Evolutionary conservation across 53 echinoderm and acorn worm species (phyloP), one percentile per base, ranked within the genome.

Genomic region (Mesocentrotus franciscanus): DNA sequence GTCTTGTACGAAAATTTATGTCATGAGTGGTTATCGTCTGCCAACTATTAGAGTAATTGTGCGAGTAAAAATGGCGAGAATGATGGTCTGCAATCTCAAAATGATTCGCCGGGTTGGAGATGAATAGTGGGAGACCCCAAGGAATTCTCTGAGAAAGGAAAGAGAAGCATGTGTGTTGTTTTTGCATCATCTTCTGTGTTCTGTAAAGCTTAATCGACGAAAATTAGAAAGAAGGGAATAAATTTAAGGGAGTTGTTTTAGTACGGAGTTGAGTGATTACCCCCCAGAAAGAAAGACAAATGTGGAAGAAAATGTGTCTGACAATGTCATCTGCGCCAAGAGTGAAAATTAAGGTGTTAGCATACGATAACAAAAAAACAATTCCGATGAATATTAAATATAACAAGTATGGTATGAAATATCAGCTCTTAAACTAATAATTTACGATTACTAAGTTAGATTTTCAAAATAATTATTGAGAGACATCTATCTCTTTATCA

Each of bases 41-140:
- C 85, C 85, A 85, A 56, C 85, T 94, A 94, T 94, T 94, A 94
- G 95, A 16, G 62, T 94, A 94, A 94, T 94, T 94, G 72, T 94
- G 72, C 85, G 87, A 68, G 87, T 61, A 61, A 85, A 24, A 55
- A 55, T 85, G 95, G 56, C 49, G 94, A 9, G 61, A 91, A 91
- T 91, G 66, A 91, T 91, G 35, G 91, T 66, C 66, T 91, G 61
- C 58, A 64, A 91, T 91, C 34, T 91, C 35, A 33, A 66, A 36
- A 62, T 66, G 68, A 91, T 91, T 91, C 32, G 8, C 30, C 20
- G 8, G 49, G 60, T 8, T 58, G 57, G 27, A 32, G 60, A 27
- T n/a, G 29, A 59, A 90, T 57, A 32, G 58, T 14, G 14, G 12
- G 29, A 30, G 60, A 58, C 90, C 60, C 90, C 29, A 60, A 60